A percentile compares a stretch with the other conserved stretches of the same genome.
Conservation (phyloP, 2,113 vertebrate genomes). For the Salminus brasiliensis region DNA sequence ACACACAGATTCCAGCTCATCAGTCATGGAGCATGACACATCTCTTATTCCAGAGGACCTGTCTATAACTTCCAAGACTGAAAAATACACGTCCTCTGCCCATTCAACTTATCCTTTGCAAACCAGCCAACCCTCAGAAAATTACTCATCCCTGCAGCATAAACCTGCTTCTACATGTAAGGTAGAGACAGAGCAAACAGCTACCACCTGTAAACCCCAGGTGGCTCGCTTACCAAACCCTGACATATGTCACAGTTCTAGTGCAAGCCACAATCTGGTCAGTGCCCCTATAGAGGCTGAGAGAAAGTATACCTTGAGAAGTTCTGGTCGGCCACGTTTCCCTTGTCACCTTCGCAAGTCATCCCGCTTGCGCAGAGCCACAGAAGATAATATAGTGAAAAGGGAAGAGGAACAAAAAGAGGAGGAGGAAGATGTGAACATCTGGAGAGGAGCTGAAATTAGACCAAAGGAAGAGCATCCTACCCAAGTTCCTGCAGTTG, state of each 20-base stretch:
- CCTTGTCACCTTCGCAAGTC: conserved; percentile 89
- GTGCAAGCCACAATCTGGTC: conserved; percentile 37
- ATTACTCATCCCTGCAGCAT: conserved; percentile 24
- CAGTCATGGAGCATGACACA: conserved; percentile 60
- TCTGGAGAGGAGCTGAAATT: conserved; percentile 58
- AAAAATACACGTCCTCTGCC: conserved; percentile 58
- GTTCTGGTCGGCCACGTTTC: conserved; percentile 93
- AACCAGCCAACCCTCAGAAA: conserved; percentile 49
- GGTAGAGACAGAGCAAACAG: conserved; percentile 29
- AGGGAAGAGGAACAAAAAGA: conserved; percentile 44
- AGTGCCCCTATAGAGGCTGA: conserved; percentile 67
- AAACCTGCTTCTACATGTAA: conserved; percentile 33
- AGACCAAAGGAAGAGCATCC: conserved; percentile 50
- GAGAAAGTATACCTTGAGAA: conserved; percentile 91
- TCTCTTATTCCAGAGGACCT: conserved; percentile 58
- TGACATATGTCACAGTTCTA: conserved; percentile 35
- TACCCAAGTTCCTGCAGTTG: conserved; percentile 58
- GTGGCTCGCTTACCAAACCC: conserved; percentile 23
- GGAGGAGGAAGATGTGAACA: conserved; percentile 49
- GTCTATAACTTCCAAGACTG: conserved; percentile 43
- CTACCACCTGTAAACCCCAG: conserved; percentile 28
- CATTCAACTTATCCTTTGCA: conserved; percentile 37
- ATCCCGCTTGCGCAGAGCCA: conserved; percentile 70
- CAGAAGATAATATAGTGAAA: conserved; percentile 48
- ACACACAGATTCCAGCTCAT: conserved; percentile 65